Percentiles rank a stretch among this genome's conserved stretches.
These are phyloP conservation scores for Hydrotaea diabolus DNA, from an alignment of 2,888 invertebrate genomes.

Conservation along the genomic window DNA sequence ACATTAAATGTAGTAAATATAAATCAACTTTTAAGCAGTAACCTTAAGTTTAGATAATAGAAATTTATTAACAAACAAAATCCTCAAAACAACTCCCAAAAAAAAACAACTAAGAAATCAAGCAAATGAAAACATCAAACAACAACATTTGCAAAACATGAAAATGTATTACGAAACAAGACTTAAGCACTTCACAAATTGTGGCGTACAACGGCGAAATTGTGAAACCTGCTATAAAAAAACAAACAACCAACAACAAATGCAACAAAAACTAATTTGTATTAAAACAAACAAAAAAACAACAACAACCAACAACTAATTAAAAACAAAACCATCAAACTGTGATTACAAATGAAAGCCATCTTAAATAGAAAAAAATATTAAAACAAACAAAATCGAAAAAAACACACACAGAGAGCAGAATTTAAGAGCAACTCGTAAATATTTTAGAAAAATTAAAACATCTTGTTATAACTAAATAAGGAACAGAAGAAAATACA, in stretches of 20 bases:
- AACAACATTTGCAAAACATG: conserved; percentile 48
- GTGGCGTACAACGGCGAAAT: conserved; percentile 65
- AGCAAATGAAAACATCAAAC: conserved; percentile 59
- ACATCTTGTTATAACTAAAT: conserved; percentile 53
- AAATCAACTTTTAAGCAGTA: conserved; percentile 32
- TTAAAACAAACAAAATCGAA: conserved; percentile 42
- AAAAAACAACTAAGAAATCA: conserved; percentile 10
- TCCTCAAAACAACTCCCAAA: background rate
- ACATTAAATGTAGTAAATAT: background rate
- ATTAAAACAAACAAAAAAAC: too few relatives aligned
- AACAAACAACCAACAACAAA: conserved; percentile 43
- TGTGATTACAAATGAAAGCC: conserved; percentile 70
- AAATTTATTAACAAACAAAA: conserved; percentile 34
- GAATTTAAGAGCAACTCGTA: too few relatives aligned
- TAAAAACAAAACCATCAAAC: conserved; percentile 68
- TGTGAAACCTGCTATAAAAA: conserved; percentile 68
- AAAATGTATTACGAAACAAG: conserved; percentile 68
- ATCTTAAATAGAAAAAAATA: conserved; percentile 68
- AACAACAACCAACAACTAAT: conserved; percentile 53
- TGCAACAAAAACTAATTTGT: conserved; percentile 67
- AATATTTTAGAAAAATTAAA: conserved; percentile 62
- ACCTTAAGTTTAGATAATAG: conserved; percentile 32
- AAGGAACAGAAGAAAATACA: conserved; percentile 25
- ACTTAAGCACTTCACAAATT: conserved; percentile 75
- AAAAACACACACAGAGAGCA: conserved; percentile 36